Base-by-base conservation (phyloP, 2,113 vertebrate genomes). In the Tyto alba region DNA sequence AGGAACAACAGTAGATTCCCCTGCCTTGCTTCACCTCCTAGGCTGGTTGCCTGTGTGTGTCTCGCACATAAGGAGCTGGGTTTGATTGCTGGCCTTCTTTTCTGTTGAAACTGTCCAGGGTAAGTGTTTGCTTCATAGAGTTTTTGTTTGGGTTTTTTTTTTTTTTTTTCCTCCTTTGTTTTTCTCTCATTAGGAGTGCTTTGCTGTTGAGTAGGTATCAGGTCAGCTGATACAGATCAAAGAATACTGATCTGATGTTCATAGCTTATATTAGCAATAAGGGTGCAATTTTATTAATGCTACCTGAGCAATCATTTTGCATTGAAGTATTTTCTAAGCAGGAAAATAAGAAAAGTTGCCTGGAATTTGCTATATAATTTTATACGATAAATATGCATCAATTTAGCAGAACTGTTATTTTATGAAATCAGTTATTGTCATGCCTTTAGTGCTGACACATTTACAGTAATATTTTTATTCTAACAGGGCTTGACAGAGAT, bases 91-190 rank as follows among this genome's bases (percentile, higher is more conserved):
- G 7, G 13, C 3, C 20, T 62, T 20, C 8, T 57, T n/a, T 43
- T 56, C 40, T 48, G 11, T 18, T 72, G 36, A 45, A 16, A 48
- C 23, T 8, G 20, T 67, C 8, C 8, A 38, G 88, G 34, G 23
- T 81, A 63, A 81, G 62, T 40, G 36, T 72, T 74, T 68, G 11
- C 16, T 85, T 91, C 9, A 10, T 11, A 21, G 30, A 47, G 20
- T 18, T 10, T 47, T 47, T 47, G 5, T 22, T 34, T 40, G 12
- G 7, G 4, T 0, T 7, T 13, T 40, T 60, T 29, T 21, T 6
- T 6, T n/a, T n/a, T n/a, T n/a, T n/a, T n/a, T n/a, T n/a, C 7
- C 11, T 7, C 1, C 23, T 47, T 17, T 13, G 26, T 16, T 80
- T 89, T 64, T 20, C 6, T 22, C 16, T 40, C 2, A 0, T 48